phyloP scores from a whole-genome alignment of 2,888 invertebrate species.

The Cinara cedri region DNA sequence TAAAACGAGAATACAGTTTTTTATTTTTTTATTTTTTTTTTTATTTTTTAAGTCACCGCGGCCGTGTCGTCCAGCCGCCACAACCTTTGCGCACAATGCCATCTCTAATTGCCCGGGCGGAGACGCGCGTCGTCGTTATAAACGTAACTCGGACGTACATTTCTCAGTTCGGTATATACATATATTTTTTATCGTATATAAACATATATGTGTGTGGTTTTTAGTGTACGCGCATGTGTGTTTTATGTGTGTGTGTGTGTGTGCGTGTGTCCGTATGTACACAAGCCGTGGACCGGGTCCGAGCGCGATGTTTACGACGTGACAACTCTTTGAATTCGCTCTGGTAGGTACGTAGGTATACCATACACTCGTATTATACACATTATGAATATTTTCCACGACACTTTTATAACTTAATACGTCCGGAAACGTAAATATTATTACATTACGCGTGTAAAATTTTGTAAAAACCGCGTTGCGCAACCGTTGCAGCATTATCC shows the following conservation, averaged over 20 bases:
- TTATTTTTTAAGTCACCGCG: not conserved
- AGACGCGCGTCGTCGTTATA: conserved; percentile 24
- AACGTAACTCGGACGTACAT: conserved; percentile 18
- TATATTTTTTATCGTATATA: conserved; percentile 4
- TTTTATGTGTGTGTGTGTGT: not conserved
- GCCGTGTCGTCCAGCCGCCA: not conserved
- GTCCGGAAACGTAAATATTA: conserved; percentile 32
- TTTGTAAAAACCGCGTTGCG: too few species aligned
- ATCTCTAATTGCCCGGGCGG: conserved; percentile 50
- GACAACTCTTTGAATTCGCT: conserved; percentile 30
- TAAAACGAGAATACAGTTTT: conserved; percentile 33
- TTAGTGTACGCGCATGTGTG: not conserved
- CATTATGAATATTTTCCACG: too few species aligned
- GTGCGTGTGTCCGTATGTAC: not conserved
- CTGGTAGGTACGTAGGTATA: not conserved
- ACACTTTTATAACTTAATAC: conserved; percentile 45
- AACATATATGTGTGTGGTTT: not conserved
- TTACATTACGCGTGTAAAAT: too few species aligned
- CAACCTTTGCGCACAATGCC: conserved; percentile 46
- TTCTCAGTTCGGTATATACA: not conserved
- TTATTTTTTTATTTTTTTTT: not conserved
- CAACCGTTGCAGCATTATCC: too few species aligned
- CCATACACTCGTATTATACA: too few species aligned
- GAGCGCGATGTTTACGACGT: conserved; percentile 39
- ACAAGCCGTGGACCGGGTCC: not conserved